Evolutionary conservation across 2,888 invertebrate species (phyloP).

Genomic region (Acanthosepion pharaonis): DNA sequence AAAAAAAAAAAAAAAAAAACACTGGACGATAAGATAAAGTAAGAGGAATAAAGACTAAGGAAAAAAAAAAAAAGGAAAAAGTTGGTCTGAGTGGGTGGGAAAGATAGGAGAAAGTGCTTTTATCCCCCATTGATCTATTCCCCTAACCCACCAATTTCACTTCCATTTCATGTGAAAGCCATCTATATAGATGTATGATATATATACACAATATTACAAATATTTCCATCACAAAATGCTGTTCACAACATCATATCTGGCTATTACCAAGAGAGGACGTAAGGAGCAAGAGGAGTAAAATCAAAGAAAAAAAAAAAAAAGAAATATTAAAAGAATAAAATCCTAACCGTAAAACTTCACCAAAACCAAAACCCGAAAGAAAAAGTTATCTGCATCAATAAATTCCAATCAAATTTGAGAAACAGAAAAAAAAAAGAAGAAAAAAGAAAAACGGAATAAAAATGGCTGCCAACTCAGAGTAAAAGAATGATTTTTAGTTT

Average conservation of each 20-base stretch:
- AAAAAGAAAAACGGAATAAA: neutral
- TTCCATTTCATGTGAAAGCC: too few relatives aligned
- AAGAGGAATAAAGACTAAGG: neutral
- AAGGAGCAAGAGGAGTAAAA: neutral
- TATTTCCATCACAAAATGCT: too few relatives aligned
- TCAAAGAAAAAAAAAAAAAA: neutral
- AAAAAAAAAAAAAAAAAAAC: neutral
- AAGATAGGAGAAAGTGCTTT: neutral
- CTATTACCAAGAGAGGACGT: too few relatives aligned
- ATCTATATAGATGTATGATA: too few relatives aligned
- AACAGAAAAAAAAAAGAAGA: neutral
- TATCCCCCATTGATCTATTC: too few relatives aligned
- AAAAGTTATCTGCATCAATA: neutral
- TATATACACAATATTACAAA: too few relatives aligned
- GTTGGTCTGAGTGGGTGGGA: neutral
- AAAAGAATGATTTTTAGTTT: neutral
- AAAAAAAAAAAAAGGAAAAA: neutral
- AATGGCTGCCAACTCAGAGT: neutral
- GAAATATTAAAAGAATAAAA: neutral
- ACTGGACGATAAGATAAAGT: neutral
- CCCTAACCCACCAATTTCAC: too few relatives aligned
- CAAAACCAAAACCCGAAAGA: neutral
- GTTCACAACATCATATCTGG: too few relatives aligned
- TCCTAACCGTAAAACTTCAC: neutral
- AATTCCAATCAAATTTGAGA: constrained; percentile 33